These are phyloP conservation scores for Notamacropus eugenii DNA, from an alignment of 2,797 vertebrate genomes.

Conservation along the genomic window DNA sequence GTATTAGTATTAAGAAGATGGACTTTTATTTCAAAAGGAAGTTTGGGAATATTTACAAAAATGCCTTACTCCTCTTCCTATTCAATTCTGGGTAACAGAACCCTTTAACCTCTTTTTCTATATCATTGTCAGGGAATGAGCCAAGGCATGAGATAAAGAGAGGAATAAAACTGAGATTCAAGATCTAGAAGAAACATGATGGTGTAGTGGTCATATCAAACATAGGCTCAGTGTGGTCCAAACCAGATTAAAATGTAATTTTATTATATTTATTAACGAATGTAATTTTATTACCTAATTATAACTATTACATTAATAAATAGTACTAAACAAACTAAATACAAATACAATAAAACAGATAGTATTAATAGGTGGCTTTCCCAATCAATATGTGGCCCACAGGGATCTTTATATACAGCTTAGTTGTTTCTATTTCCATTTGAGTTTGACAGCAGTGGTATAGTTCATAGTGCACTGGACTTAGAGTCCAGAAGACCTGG, in stretches of 20 bases:
- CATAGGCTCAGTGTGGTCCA: neutral
- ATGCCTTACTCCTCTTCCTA: neutral
- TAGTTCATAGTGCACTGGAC: neutral
- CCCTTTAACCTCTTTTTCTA: neutral
- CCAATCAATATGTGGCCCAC: neutral
- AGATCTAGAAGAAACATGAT: neutral
- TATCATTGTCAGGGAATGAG: neutral
- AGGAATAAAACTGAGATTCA: neutral
- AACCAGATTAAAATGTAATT: neutral
- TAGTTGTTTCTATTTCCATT: neutral
- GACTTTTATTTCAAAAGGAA: neutral
- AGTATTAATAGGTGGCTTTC: neutral
- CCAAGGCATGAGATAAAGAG: neutral
- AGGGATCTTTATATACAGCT: neutral
- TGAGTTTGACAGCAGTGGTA: neutral
- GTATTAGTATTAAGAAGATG: neutral
- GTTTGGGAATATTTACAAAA: neutral
- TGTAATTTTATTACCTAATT: neutral
- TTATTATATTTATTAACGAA: neutral
- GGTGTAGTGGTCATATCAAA: neutral
- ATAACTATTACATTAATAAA: neutral
- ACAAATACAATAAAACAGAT: neutral
- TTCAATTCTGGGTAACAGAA: neutral
- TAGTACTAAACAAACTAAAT: neutral
- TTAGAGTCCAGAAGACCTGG: neutral